A percentile compares a stretch with the other conserved stretches of the same genome.
Evolutionary conservation across 2,113 vertebrate genomes (phyloP).

Genomic region (Macheiramphus alcinus): DNA sequence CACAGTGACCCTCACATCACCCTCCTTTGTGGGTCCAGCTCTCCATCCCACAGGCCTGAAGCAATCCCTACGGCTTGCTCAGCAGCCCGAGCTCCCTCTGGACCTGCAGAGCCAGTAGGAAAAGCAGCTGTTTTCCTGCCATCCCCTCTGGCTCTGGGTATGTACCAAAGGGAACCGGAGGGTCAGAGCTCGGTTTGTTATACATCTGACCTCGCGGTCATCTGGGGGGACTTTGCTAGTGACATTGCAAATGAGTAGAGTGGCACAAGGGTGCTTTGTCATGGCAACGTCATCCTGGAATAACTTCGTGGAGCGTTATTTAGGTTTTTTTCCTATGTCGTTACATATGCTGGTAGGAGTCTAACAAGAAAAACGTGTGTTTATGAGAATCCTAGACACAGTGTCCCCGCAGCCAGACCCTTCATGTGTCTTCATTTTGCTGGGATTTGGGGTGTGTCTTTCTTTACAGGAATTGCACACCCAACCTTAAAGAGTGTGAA

Average conservation of each 20-base stretch:
- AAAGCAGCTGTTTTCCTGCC: not conserved
- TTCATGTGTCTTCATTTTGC: not conserved
- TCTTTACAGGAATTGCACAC: rapidly evolving
- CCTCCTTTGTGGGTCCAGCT: not conserved
- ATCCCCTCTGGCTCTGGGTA: not conserved
- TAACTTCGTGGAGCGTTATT: not conserved
- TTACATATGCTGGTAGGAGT: not conserved
- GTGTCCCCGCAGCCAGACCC: conserved; percentile 1
- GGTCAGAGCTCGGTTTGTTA: not conserved
- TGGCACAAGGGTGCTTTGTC: not conserved
- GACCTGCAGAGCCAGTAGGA: not conserved
- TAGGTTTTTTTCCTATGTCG: not conserved
- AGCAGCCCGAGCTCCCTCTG: not conserved
- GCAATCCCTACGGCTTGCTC: not conserved
- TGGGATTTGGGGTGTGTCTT: not conserved
- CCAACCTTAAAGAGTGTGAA: not conserved
- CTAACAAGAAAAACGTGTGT: conserved; percentile 50
- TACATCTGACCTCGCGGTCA: not conserved
- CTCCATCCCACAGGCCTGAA: not conserved
- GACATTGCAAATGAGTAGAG: not conserved
- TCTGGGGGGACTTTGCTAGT: not conserved
- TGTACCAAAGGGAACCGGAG: not conserved
- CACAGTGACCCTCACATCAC: not conserved
- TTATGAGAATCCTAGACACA: not conserved
- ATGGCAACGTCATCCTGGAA: not conserved